Conservation (phyloP, 2,888 invertebrate genomes). For the Spialia ferax region DNA sequence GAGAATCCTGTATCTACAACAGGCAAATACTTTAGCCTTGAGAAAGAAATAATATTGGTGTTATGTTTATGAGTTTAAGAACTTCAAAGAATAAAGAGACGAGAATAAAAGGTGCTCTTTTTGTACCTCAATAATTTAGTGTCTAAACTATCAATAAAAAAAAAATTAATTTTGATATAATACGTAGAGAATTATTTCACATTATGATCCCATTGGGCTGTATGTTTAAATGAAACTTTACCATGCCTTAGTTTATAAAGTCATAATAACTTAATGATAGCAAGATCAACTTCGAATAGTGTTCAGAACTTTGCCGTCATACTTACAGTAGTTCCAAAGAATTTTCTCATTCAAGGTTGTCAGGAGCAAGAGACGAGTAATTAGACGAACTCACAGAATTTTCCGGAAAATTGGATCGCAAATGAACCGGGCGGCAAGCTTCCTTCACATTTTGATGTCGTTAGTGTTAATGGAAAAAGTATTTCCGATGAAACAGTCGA, state of each 20-base stretch:
- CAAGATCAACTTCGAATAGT: background rate
- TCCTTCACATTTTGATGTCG: conserved; percentile 35
- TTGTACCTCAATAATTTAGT: too few species aligned
- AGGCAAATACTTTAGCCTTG: too few species aligned
- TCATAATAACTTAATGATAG: background rate
- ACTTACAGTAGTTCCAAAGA: conserved; percentile 15
- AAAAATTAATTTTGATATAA: too few species aligned
- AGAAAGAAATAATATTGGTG: too few species aligned
- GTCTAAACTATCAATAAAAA: too few species aligned
- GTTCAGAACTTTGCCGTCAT: background rate
- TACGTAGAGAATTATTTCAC: too few species aligned
- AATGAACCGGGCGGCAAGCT: conserved; percentile 30
- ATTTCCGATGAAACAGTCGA: conserved; percentile 24
- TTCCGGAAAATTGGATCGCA: conserved; percentile 34
- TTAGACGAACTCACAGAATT: conserved; percentile 27
- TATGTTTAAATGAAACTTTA: background rate
- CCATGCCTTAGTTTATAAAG: background rate
- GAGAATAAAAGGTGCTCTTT: too few species aligned
- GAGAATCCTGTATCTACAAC: too few species aligned
- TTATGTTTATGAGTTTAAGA: too few species aligned
- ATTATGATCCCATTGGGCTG: background rate
- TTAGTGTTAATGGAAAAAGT: conserved; percentile 37
- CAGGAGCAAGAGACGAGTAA: conserved; percentile 29
- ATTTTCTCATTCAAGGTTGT: conserved; percentile 5
- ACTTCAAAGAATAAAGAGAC: too few species aligned